phyloP scores from a whole-genome alignment of 2,113 vertebrate species.

The Bos javanicus region DNA sequence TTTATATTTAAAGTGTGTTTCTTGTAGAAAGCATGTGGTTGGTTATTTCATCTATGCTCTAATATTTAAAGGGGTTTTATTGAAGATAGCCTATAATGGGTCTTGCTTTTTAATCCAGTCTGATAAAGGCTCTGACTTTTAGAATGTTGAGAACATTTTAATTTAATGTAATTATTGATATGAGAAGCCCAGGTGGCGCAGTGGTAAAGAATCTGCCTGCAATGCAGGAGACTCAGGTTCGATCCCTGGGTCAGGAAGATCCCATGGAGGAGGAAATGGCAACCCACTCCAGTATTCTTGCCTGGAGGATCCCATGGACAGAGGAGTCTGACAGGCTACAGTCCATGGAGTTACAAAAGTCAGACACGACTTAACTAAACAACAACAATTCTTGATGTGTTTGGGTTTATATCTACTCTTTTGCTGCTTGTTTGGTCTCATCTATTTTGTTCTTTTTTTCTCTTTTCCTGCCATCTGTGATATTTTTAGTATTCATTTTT shows the following conservation, averaged over 20 bases:
- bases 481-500: background rate
- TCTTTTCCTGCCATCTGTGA: background rate
- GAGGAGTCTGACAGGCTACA: background rate
- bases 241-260: rapidly evolving
- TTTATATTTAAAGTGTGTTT: background rate
- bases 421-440: background rate
- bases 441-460: background rate
- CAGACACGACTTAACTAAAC: background rate
- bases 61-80: background rate
- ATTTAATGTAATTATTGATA: background rate
- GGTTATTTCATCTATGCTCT: background rate
- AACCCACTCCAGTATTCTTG: background rate
- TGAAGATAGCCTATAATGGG: background rate
- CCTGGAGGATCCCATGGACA: background rate
- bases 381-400: background rate
- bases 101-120: background rate
- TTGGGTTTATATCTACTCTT: background rate
- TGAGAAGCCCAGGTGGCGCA: background rate
- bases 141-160: background rate
- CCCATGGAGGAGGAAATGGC: background rate
- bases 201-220: background rate
- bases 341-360: background rate
- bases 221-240: background rate
- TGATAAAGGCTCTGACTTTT: background rate
- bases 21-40: background rate